Evolutionary conservation across 1,140 invertebrate species (phyloP), one percentile per base, ranked within the genome.

Genomic region (Macrostomum lignano): DNA sequence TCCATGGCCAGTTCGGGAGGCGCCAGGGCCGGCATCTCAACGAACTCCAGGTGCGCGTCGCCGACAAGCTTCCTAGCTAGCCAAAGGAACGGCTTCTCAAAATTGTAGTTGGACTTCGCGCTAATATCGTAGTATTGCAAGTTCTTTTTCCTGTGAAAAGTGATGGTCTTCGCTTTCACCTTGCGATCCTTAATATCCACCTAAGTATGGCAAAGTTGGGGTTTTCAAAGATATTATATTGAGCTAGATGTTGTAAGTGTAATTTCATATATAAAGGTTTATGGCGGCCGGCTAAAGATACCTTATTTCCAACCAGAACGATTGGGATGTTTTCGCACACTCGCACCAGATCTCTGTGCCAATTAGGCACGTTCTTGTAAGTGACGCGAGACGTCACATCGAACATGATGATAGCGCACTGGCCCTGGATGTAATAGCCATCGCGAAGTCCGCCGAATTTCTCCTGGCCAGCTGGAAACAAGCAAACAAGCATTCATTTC

Each of bases 61-160:
- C 88, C 88, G 48, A 93, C 84, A 40, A 98, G 61, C 58, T 98
- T 96, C 25, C 84, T 68, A 7, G 84, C 88, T 47, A 96, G 60
- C 84, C 84, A 96, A 31, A 96, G 62, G 69, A 98, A 98, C 24
- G 91, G 91, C 60, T 98, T 98, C 52, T 98, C 91, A 52, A 98
- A 96, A 61, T 98, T 98, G 67, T 98, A 98, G 60, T 98, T 98
- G 48, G 79, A 88, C 57, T 96, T 98, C 9, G 91, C 91, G 53
- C 82, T 93, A 55, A 98, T 94, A 51, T 98, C 88, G 49, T 96
- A 98, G 67, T 98, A 98, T 79, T 93, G 86, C 36, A 98, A 64
- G 57, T 98, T 98, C 69, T 98, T 98, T 68, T 98, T 98, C 44
- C 91, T 69, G 55, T 96, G 88, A 56, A 96, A 98, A 4, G 91